Evolutionary conservation across 1,140 invertebrate genomes (phyloP), one percentile per base, ranked within the genome.

Genomic region (Macrobrachium nipponense): DNA sequence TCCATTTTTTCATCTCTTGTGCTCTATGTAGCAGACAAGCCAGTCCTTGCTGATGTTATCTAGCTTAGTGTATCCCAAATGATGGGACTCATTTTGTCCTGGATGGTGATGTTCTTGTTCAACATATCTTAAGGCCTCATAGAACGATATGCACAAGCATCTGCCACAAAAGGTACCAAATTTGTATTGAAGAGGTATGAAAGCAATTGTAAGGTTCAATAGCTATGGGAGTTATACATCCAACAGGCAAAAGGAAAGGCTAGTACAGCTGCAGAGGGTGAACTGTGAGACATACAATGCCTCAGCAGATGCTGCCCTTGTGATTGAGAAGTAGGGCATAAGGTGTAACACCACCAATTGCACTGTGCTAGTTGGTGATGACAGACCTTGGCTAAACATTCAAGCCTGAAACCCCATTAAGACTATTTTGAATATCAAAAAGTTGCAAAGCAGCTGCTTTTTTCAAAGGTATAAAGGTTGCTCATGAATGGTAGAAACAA

Each of bases 361-460:
- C 7, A 80, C 78, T 36, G 62, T 80, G 23, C 15, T 80, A 36
- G 23, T 62, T 62, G 77, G 77, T 11, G 77, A 80, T 43, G 61
- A 66, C 20, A 80, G 60, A 66, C 62, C 7, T 18, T 78, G 15
- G 8, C 10, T 17, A 20, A 66, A n/a, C 78, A 80, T 80, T 17
- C 59, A 14, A 43, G 36, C 58, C 7, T 43, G 23, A 43, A 17
- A 23, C 0, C 4, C 15, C 14, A 66, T 66, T 11, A 43, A 51
- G 51, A 2, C 51, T 51, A 51, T 51, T 12, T 51, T 51, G 51
- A 51, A 51, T 12, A 51, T 51, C 51, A 51, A 51, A 51, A 51
- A 12, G 44, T 7, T 51, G 12, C 51, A 51, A 36, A 36, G 51
- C 12, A 51, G 8, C 51, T 51, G 51, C 51, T 51, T 8, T 8